Percentiles rank a stretch among this genome's conserved stretches.
These are phyloP conservation scores for Deroplatys truncata DNA, from an alignment of 2,888 invertebrate genomes.

Conservation along the genomic window DNA sequence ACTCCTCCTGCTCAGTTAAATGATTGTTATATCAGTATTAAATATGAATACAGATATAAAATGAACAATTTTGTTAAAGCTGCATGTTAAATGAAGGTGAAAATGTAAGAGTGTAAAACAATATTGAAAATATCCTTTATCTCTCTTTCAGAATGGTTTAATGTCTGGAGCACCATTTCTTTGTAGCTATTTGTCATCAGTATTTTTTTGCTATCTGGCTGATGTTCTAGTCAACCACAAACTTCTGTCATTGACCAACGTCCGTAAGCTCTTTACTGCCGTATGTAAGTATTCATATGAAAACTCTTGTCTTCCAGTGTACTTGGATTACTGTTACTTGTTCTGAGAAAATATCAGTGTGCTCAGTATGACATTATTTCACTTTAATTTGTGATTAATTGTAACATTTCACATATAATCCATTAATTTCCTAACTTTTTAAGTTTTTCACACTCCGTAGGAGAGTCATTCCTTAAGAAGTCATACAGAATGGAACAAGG, in stretches of 20 bases:
- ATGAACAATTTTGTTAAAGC: no score
- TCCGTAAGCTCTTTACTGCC: slow-evolving; percentile 64
- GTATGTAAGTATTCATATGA: slow-evolving; percentile 46
- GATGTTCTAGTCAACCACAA: slow-evolving; percentile 58
- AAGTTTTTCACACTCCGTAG: no score
- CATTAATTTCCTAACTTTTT: neutral
- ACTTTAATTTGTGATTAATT: neutral
- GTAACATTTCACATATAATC: neutral
- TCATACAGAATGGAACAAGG: no score
- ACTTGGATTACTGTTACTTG: neutral
- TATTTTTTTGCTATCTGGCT: slow-evolving; percentile 64
- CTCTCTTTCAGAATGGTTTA: slow-evolving; percentile 55
- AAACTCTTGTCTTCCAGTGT: neutral
- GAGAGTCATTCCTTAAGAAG: no score
- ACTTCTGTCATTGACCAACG: slow-evolving; percentile 57
- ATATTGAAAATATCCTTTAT: neutral
- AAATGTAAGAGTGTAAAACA: no score
- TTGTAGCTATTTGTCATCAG: slow-evolving; percentile 65
- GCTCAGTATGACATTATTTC: neutral
- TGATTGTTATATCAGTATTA: no score
- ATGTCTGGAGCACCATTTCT: slow-evolving; percentile 65
- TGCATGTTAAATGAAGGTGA: no score
- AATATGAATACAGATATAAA: no score
- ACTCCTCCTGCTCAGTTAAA: no score
- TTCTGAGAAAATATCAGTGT: neutral